Base-by-base conservation (phyloP, 2,113 vertebrate genomes). In the Pteropus alecto region DNA sequence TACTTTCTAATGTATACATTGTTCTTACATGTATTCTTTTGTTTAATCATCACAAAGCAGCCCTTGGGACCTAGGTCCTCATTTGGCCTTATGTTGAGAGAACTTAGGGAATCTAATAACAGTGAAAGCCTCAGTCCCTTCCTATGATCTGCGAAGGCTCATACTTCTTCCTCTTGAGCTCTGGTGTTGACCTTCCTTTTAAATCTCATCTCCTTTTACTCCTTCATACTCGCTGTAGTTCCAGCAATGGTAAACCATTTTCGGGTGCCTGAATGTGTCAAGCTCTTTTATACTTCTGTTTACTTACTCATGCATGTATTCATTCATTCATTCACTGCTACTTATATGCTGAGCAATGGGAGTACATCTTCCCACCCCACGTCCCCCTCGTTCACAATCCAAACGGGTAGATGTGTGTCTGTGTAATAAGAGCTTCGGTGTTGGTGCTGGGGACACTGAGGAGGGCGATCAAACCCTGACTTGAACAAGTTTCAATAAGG, bases 141-240 rank as follows among this genome's bases (percentile, higher is more conserved):
- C 22, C 73, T 70, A 2, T 26, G 74, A n/a, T 38, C 81, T 88
- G 6, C 28, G 81, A 67, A 87, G 71, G 14, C 79, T 67, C 60
- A n/a, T 1, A 3, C 1, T 76, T 19, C 43, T 46, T 87, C 35
- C 81, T 43, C 4, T 77, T 41, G 15, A 30, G n/a, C 38, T 54
- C 77, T 81, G 58, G 3, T 68, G 43, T 21, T 93, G 60, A 43
- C 48, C 58, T 96, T 54, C 28, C 76, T 90, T 93, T 74, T 21
- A 92, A 92, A 89, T 67, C 46, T 89, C 26, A 60, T 86, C 73
- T 61, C 24, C n/a, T 76, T 5, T 24, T 11, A 12, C 2, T 63
- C 54, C 74, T 24, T 58, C 81, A 51, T 74, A 26, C 33, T 78
- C 9, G 51, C 7, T 54, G 3, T 78, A 46, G 33, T 74, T 83